Conservation (phyloP, 1,140 invertebrate species). For the Diorhabda carinulata region DNA sequence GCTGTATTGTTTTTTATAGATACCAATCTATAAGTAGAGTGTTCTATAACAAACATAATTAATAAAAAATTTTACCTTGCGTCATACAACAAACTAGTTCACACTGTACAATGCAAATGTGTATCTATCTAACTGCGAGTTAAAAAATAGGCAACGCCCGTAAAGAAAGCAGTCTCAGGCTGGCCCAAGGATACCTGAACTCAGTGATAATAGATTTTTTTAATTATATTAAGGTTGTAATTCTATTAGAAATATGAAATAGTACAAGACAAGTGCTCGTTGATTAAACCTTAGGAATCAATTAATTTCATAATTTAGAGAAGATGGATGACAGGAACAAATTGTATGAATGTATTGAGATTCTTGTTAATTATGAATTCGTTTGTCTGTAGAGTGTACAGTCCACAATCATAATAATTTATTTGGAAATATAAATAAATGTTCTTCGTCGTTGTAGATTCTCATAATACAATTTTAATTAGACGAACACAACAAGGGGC, state of each 20-base stretch:
- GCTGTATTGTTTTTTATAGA: not conserved
- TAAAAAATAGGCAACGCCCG: constrained; percentile 1
- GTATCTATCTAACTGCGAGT: not conserved
- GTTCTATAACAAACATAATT: not conserved
- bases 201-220: not conserved
- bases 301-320: no score
- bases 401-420: no score
- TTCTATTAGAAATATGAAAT: not conserved
- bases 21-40: not conserved
- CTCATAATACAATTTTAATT: no score
- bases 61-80: constrained; percentile 1
- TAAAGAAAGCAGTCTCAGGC: constrained; percentile 1
- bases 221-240: not conserved
- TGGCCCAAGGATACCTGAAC: not conserved
- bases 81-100: not conserved
- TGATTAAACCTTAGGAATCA: no score
- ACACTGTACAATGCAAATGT: not conserved
- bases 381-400: no score
- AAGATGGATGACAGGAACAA: no score
- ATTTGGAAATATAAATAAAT: no score
- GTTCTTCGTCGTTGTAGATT: no score
- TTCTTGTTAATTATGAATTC: no score
- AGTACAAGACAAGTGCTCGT: not conserved
- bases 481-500: no score
- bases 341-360: no score